These are phyloP conservation scores for Grus americana DNA, from an alignment of 2,113 vertebrate genomes.

Conservation along the genomic window DNA sequence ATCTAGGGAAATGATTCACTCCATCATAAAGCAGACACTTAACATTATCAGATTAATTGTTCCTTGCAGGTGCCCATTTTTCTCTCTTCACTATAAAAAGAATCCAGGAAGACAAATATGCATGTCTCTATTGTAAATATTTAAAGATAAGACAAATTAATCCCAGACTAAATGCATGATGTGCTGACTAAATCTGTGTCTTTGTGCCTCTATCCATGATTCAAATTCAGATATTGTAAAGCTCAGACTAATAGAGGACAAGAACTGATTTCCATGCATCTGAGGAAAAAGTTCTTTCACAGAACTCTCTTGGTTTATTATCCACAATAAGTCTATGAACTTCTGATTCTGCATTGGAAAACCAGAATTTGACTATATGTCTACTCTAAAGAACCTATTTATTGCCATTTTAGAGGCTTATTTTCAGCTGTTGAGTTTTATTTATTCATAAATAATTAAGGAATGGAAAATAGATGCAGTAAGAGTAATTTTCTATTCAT, in stretches of 20 bases:
- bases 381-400: neutral
- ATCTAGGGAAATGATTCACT: neutral
- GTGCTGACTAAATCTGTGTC: neutral
- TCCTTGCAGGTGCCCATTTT: neutral
- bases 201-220: neutral
- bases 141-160: conserved; percentile 21
- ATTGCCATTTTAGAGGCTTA: neutral
- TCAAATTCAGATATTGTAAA: neutral
- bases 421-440: conserved; percentile 1
- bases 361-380: neutral
- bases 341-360: neutral
- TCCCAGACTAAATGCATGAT: neutral
- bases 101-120: neutral
- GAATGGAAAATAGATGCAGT: neutral
- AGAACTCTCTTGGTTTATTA: neutral
- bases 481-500: conserved; percentile 20
- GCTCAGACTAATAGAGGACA: neutral
- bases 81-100: neutral
- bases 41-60: conserved; percentile 25
- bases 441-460: conserved; percentile 40
- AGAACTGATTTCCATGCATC: neutral
- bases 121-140: conserved; percentile 2
- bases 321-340: neutral
- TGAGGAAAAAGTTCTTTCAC: neutral
- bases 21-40: conserved; percentile 7